Conservation (phyloP, 2,888 invertebrate species). For the Agrotis clavis region DNA sequence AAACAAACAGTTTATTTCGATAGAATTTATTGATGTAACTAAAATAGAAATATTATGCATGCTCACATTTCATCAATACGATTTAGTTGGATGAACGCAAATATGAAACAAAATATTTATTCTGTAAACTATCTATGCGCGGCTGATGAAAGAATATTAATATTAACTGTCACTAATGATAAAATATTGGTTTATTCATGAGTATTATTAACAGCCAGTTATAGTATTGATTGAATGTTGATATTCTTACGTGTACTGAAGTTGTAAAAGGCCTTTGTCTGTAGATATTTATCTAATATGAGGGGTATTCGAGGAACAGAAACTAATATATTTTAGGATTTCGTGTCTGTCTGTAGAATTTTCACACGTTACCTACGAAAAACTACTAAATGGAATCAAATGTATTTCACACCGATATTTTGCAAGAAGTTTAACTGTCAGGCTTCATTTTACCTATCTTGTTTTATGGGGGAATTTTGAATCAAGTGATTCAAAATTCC, state of each 20-base stretch:
- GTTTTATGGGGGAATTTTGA: too few species aligned
- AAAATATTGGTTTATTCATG: neutral
- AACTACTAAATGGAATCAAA: too few species aligned
- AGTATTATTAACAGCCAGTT: neutral
- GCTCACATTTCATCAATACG: slow-evolving; percentile 30
- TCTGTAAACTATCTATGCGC: slow-evolving; percentile 8
- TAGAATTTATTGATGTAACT: neutral
- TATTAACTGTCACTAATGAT: neutral
- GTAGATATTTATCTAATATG: too few species aligned
- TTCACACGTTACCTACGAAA: too few species aligned
- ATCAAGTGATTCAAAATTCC: too few species aligned
- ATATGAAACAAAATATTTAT: slow-evolving; percentile 17
- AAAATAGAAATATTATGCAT: slow-evolving; percentile 8
- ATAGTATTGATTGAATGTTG: neutral
- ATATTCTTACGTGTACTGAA: neutral
- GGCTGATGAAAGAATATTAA: slow-evolving; percentile 1
- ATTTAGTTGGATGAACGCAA: slow-evolving; percentile 13
- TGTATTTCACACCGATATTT: too few species aligned
- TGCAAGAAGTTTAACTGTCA: too few species aligned
- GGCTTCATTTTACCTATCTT: too few species aligned
- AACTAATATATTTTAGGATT: too few species aligned
- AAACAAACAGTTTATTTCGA: neutral
- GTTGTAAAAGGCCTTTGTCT: too few species aligned
- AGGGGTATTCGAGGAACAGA: too few species aligned
- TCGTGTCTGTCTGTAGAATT: too few species aligned